A percentile compares a stretch with the other conserved stretches of the same genome.
Evolutionary conservation across 2,797 vertebrate species (phyloP).

Genomic region (Clarias platycephalus): DNA sequence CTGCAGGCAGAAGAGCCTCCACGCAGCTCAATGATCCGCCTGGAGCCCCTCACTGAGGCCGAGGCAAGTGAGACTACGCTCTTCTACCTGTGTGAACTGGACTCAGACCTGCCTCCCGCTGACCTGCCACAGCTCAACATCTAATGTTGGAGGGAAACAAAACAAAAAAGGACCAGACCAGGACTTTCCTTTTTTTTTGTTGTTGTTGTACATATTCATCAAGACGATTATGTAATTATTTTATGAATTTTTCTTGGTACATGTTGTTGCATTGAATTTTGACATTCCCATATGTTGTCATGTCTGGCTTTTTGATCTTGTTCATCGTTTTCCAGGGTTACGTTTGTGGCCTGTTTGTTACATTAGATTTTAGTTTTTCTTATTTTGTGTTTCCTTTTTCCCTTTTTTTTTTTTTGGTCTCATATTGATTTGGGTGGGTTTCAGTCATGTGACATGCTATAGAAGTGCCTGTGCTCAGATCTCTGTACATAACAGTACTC

Average conservation of each 20-base stretch:
- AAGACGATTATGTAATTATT: conserved; percentile 87
- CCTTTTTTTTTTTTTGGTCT: conserved; percentile 26
- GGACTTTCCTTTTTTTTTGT: conserved; percentile 55
- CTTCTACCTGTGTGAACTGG: conserved; percentile 92
- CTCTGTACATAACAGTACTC: conserved; percentile 20
- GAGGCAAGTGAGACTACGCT: conserved; percentile 89
- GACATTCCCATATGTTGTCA: conserved; percentile 45
- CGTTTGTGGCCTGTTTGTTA: conserved; percentile 19
- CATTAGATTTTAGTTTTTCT: not conserved
- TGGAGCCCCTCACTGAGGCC: conserved; percentile 91
- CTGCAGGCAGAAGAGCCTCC: conserved; percentile 66
- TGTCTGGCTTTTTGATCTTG: conserved; percentile 2
- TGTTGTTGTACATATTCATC: conserved; percentile 76
- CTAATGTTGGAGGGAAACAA: conserved; percentile 27
- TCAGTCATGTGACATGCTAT: conserved; percentile 28
- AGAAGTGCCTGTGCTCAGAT: conserved; percentile 59
- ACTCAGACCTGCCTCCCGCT: conserved; percentile 74
- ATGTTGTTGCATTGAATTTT: conserved; percentile 4
- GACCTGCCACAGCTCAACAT: conserved; percentile 76
- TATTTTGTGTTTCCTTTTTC: not conserved
- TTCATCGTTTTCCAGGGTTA: conserved; percentile 28
- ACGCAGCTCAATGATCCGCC: conserved; percentile 87
- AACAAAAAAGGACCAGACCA: conserved; percentile 36
- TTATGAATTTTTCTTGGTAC: conserved; percentile 54
- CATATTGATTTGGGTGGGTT: conserved; percentile 11